These are phyloP conservation scores for Clavelina lepadiformis DNA, from an alignment of 23 tunicate genomes.

Conservation along the genomic window DNA sequence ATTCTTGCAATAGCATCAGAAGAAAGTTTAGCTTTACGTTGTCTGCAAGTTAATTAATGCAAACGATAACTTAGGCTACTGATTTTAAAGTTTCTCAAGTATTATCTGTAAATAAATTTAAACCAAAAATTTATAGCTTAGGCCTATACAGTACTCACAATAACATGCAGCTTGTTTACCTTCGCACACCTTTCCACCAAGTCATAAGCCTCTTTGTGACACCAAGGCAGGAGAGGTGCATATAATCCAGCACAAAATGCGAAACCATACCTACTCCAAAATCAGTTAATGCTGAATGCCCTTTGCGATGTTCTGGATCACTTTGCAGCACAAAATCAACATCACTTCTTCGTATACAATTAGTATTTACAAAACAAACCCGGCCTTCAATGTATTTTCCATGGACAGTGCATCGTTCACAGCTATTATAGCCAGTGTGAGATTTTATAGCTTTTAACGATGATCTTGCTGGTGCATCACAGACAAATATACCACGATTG, in stretches of 20 bases:
- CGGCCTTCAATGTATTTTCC: slow-evolving; percentile 18
- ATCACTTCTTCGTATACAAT: slow-evolving; percentile 11
- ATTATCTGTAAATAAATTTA: no score
- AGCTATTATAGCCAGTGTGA: slow-evolving; percentile 40
- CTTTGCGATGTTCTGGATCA: slow-evolving; percentile 31
- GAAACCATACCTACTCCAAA: slow-evolving; percentile 32
- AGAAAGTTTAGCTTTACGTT: not conserved
- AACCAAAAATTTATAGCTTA: no score
- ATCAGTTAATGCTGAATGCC: slow-evolving; percentile 16
- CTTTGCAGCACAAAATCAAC: slow-evolving; percentile 13
- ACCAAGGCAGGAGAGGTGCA: slow-evolving; percentile 54
- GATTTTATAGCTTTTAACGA: slow-evolving; percentile 20
- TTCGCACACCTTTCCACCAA: slow-evolving; percentile 47
- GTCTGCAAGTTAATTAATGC: no score
- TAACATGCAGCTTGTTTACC: slow-evolving; percentile 21
- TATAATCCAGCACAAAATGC: slow-evolving; percentile 34
- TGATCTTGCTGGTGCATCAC: slow-evolving; percentile 51
- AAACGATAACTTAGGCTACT: no score
- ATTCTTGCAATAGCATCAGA: not conserved
- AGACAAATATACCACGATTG: slow-evolving; percentile 9
- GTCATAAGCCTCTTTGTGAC: slow-evolving; percentile 30
- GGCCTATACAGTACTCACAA: no score
- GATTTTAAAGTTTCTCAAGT: no score
- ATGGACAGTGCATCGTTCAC: slow-evolving; percentile 32
- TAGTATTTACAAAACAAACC: slow-evolving; percentile 14